These are phyloP conservation scores for Sphaeridia pumilis DNA, from an alignment of 2,888 invertebrate genomes.

Conservation along the genomic window DNA sequence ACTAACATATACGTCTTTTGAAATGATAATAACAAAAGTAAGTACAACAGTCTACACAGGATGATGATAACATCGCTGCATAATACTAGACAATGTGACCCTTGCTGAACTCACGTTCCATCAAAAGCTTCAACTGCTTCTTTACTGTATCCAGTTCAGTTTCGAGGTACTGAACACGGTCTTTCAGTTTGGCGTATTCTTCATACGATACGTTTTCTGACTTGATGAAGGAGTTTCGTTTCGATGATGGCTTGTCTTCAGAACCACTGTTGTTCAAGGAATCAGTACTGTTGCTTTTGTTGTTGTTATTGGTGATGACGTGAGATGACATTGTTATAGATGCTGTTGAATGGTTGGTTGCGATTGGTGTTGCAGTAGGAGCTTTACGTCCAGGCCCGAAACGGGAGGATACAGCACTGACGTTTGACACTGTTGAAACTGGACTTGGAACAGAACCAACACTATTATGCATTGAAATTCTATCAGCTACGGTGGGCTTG, in stretches of 20 bases:
- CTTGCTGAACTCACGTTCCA: slow-evolving; percentile 23
- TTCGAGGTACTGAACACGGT: slow-evolving; percentile 26
- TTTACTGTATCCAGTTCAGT: slow-evolving; percentile 29
- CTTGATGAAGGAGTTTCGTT: slow-evolving; percentile 5
- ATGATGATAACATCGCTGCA: background rate
- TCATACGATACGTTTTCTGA: slow-evolving; percentile 24
- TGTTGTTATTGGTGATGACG: background rate
- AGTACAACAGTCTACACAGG: slow-evolving; percentile 11
- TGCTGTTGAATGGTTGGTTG: background rate
- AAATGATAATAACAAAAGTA: slow-evolving; percentile 19
- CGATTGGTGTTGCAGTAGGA: slow-evolving; percentile 2
- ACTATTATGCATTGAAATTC: background rate
- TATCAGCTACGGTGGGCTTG: slow-evolving; percentile 22
- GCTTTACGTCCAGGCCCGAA: slow-evolving; percentile 17
- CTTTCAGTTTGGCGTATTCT: slow-evolving; percentile 30
- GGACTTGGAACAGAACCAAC: slow-evolving; percentile 3
- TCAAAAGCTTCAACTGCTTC: slow-evolving; percentile 25
- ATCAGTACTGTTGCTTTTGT: background rate
- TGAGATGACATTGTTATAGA: background rate
- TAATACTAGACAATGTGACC: slow-evolving; percentile 30
- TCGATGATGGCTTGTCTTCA: slow-evolving; percentile 2
- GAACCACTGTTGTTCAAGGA: background rate
- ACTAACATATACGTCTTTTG: background rate
- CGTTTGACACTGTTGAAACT: slow-evolving; percentile 6
- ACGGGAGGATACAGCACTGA: slow-evolving; percentile 12